Base-by-base conservation (phyloP, 2,797 vertebrate species). In the Gadopsis marmoratus region DNA sequence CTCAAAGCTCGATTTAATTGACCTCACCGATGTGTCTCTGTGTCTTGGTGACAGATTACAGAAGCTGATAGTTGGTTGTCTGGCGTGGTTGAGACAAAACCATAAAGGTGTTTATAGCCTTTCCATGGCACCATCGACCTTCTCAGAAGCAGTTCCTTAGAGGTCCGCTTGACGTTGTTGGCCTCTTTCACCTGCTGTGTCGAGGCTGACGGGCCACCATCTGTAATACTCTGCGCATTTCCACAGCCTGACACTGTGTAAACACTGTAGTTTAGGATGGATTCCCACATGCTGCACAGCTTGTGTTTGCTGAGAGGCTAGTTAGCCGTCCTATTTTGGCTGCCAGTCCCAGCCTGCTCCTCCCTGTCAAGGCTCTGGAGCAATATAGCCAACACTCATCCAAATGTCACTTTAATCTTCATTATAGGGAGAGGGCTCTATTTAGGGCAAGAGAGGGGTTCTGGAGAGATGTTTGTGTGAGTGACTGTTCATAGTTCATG, bases 241-340 rank as follows among this genome's bases (percentile, higher is more conserved):
- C 81, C 76, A 73, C 86, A 73, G 76, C 35, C 1, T 76, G 81
- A 81, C 88, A 76, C 73, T 76, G 77, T 81, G 87, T 90, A 89
- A 93, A 90, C 82, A 81, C 78, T 53, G 69, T 79, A 63, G 76
- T 86, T 86, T 75, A 76, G 86, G 85, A 89, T 58, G 61, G 77
- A 81, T 76, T 85, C 83, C 81, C 84, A 86, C 85, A 87, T 71
- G 77, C 85, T 81, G 86, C 89, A 88, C 89, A 91, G 91, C 91
- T 90, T 89, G 90, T 91, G 85, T 93, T 94, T 90, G 88, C 79
- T 83, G 82, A 88, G 75, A 88, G 76, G 58, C 83, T 72, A 78
- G 81, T 89, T 86, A 77, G 71, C 70, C 39, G 6, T 82, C 82
- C 75, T 66, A 53, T 81, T 87, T 82, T 85, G 83, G 86, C 90